These are phyloP conservation scores for Alaudala cheleensis DNA, from an alignment of 2,113 vertebrate species.

Conservation along the genomic window DNA sequence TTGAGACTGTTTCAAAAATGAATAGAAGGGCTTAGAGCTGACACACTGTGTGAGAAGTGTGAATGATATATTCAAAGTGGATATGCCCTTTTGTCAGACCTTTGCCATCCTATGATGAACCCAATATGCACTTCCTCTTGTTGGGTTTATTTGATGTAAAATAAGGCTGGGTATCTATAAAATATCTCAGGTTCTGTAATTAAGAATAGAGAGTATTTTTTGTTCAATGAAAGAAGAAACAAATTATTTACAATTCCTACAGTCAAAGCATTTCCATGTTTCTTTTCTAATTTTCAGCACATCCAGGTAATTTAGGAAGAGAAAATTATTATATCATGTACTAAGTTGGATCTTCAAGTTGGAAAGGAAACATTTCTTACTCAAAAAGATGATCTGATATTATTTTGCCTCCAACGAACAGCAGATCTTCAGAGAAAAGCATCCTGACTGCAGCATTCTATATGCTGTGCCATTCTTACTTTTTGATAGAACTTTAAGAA, in stretches of 20 bases:
- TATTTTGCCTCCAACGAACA: conserved; percentile 13
- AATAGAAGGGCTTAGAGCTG: background rate
- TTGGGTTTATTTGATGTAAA: background rate
- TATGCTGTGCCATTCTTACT: background rate
- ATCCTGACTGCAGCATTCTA: background rate
- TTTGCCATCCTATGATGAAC: background rate
- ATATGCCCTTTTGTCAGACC: background rate
- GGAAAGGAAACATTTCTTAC: conserved; percentile 40
- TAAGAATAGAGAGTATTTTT: background rate
- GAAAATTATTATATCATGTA: background rate
- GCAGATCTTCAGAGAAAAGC: conserved; percentile 33
- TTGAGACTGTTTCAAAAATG: background rate
- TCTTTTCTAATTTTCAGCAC: conserved; percentile 37
- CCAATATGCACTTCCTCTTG: background rate
- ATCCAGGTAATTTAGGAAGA: conserved; percentile 58
- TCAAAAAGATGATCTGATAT: conserved; percentile 34
- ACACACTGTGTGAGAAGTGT: background rate
- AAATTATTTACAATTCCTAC: background rate
- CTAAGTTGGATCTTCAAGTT: conserved; percentile 29
- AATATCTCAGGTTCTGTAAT: background rate
- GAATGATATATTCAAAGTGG: background rate
- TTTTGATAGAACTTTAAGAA: background rate
- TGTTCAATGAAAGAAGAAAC: background rate
- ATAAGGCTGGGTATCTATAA: background rate
- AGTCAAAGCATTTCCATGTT: background rate